Percentiles rank a stretch among this genome's conserved stretches.
phyloP scores from a whole-genome alignment of 2,797 vertebrate genomes.

The Phrynocephalus vlangalii region DNA sequence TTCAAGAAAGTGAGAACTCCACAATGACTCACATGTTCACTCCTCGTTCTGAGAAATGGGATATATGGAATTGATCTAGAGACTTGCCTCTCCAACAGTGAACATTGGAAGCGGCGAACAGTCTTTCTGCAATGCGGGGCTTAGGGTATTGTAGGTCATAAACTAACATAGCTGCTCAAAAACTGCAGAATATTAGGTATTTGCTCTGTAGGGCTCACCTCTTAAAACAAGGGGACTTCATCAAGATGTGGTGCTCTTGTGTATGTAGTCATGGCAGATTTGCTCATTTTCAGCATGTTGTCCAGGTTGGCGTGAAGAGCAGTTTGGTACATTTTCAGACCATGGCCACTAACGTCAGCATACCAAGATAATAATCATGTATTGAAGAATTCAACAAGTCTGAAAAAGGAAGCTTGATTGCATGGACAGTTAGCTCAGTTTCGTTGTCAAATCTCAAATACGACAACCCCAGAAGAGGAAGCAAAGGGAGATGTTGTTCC shows the following conservation, averaged over 20 bases:
- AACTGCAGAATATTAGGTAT: not conserved
- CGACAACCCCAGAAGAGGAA: not conserved
- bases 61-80: not conserved
- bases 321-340: not conserved
- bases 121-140: not conserved
- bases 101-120: not conserved
- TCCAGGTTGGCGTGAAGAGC: not conserved
- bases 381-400: too few relatives aligned
- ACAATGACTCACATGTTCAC: not conserved
- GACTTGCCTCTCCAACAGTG: not conserved
- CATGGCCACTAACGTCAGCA: not conserved
- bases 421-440: not conserved
- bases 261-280: not conserved
- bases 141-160: not conserved
- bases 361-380: not conserved
- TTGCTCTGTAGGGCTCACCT: not conserved
- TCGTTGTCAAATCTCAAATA: not conserved
- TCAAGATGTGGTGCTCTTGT: not conserved
- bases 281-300: not conserved
- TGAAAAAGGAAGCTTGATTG: not conserved
- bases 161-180: conserved; percentile 4
- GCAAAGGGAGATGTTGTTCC: not conserved
- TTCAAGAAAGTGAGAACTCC: conserved; percentile 15
- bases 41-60: not conserved
- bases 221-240: not conserved